Base-by-base conservation (phyloP, 2,797 vertebrate species). In the Acestrorhynchus altus region DNA sequence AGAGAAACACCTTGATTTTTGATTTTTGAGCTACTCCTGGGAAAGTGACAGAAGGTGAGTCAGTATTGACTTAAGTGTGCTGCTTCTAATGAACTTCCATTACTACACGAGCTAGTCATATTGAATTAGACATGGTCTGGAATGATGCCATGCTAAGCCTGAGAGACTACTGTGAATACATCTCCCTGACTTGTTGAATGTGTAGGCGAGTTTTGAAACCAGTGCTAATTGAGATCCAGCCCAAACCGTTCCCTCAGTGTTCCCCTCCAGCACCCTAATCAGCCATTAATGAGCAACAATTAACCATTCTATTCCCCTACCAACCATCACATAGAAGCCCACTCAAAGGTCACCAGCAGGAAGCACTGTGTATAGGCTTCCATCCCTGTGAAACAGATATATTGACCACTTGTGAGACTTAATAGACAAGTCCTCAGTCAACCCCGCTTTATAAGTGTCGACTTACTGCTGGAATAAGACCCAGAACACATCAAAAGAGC, bases 221-320 rank as follows among this genome's bases (percentile, higher is more conserved):
- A 76, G 9, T 44, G 8, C 22, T 78, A 78, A 67, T 65, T 78
- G 49, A 31, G 68, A 64, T 78, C 60, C 52, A 71, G 71, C 49
- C 56, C 10, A 54, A 35, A 70, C 49, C 71, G 28, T 57, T 52
- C 49, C 20, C 49, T 9, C 16, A 16, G 31, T 1, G 59, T 64
- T 81, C 35, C 44, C 52, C 44, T 13, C 52, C 1, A 60, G 64
- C 60, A 8, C 56, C 15, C 26, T 76, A 56, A 63, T 63, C 52
- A 79, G 68, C 15, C 28, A 35, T 68, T 83, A 80, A 83, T 83
- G 71, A 79, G 64, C 51, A 69, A 73, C 60, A 47, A 82, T 79
- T 77, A 81, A 67, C 59, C 49, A 18, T 69, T 49, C 5, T 39
- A 72, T 78, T 72, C 52, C 67, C 66, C 74, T 6, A 35, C 18